Percentiles rank a stretch among this genome's conserved stretches.
Evolutionary conservation across 2,888 invertebrate species (phyloP).

Genomic region (Patella depressa): DNA sequence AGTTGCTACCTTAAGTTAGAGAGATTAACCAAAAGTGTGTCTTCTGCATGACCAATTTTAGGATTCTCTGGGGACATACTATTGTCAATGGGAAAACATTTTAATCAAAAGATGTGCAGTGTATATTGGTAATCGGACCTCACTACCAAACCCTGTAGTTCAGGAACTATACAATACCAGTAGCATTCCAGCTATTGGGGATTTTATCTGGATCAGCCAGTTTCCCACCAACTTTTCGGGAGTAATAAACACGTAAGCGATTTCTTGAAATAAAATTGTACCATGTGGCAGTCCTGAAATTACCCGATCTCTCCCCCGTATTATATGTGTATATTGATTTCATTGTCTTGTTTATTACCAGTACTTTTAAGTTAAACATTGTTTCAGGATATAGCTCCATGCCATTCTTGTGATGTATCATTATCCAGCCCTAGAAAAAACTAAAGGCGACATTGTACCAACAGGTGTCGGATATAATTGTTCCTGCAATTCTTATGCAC

Average conservation of each 20-base stretch:
- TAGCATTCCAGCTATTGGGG: background rate
- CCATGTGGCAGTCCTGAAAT: too few relatives aligned
- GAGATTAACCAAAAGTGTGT: background rate
- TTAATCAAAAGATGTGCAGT: too few relatives aligned
- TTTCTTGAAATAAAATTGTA: too few relatives aligned
- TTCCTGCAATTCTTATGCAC: background rate
- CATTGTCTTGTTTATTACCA: too few relatives aligned
- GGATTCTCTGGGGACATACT: background rate
- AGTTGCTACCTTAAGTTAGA: background rate
- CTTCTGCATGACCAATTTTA: background rate
- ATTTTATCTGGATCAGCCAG: too few relatives aligned
- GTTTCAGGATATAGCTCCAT: background rate
- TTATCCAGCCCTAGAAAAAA: background rate
- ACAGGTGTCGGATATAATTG: background rate
- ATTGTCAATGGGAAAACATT: background rate
- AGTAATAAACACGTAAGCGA: too few relatives aligned
- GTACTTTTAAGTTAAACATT: too few relatives aligned
- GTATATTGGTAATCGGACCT: too few relatives aligned
- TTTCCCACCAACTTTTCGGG: too few relatives aligned
- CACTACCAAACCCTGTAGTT: too few relatives aligned
- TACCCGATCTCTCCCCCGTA: too few relatives aligned
- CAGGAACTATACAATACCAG: background rate
- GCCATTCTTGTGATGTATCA: background rate
- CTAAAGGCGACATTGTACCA: background rate
- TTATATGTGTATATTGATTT: too few relatives aligned